These are phyloP conservation scores for Phrynosoma blainvillii DNA, from an alignment of 2,113 vertebrate species.

Conservation along the genomic window DNA sequence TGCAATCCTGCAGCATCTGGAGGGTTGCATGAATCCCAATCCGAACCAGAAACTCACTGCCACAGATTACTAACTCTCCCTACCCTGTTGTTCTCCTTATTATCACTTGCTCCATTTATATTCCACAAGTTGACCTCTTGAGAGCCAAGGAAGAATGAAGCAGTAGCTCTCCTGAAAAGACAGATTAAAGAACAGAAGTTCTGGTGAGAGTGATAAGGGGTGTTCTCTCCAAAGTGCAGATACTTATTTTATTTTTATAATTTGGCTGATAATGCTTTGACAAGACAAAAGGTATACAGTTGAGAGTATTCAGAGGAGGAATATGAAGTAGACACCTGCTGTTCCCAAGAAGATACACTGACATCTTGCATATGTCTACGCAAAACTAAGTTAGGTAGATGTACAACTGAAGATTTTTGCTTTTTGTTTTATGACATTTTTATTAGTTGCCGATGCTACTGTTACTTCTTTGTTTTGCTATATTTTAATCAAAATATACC, in stretches of 20 bases:
- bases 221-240: not conserved
- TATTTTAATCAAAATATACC: not conserved
- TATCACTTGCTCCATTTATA: not conserved
- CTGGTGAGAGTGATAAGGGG: not conserved
- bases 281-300: not conserved
- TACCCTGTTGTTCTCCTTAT: no score
- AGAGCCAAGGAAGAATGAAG: not conserved
- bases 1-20: no score
- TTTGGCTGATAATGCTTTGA: not conserved
- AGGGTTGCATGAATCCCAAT: no score
- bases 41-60: not conserved
- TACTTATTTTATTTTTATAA: not conserved
- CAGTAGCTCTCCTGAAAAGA: not conserved
- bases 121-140: not conserved
- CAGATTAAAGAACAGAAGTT: not conserved
- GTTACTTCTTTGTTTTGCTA: not conserved
- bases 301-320: not conserved
- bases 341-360: not conserved
- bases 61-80: not conserved
- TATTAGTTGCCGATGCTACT: not conserved
- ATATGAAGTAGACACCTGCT: not conserved
- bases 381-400: not conserved
- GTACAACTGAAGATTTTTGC: not conserved
- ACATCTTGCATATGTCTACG: not conserved
- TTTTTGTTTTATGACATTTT: not conserved